Base-by-base conservation (phyloP, 2,888 invertebrate species). In the Hirtodrosophila trivittata region DNA sequence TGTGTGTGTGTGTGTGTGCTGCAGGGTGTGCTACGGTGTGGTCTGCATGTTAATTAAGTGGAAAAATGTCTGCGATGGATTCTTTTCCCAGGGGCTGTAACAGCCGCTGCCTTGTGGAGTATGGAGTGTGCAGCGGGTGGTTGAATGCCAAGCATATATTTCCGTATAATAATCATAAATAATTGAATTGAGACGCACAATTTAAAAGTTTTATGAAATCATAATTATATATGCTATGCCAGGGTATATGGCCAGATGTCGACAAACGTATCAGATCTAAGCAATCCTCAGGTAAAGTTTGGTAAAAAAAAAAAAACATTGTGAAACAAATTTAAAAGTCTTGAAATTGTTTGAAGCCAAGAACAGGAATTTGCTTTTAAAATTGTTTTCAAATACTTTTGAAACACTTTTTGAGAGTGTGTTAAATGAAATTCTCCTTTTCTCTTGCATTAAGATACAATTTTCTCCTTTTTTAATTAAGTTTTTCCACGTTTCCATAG, bases 41-140 rank as follows among this genome's bases (percentile, higher is more conserved):
- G 73, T 51, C 52, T 66, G 80, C 83, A 81, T 84, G 81, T 84
- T 84, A 84, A 82, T 82, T 77, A 84, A 75, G 77, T 81, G 77
- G 71, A 81, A 74, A 82, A 81, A 73, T 66, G 55, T 58, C 64
- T 73, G 69, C 33, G 46, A 32, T 47, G 49, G 7, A 30, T 18
- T 35, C 33, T 54, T 54, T 21, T 37, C 7, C n/a, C n/a, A 9
- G 9, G 28, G 28, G n/a, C 3, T 21, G 18, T 21, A n/a, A 6
- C 28, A 28, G 5, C 5, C 2, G 9, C 28, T 28, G n/a, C 28
- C 9, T n/a, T n/a, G n/a, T n/a, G n/a, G n/a, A n/a, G n/a, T n/a
- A n/a, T n/a, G n/a, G n/a, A n/a, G n/a, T n/a, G n/a, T n/a, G n/a
- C n/a, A n/a, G n/a, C n/a, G 63, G 57, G 58, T 46, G 52, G 58